Evolutionary conservation across 2,113 vertebrate genomes (phyloP), one percentile per base, ranked within the genome.

Genomic region (Tauraco erythrolophus): DNA sequence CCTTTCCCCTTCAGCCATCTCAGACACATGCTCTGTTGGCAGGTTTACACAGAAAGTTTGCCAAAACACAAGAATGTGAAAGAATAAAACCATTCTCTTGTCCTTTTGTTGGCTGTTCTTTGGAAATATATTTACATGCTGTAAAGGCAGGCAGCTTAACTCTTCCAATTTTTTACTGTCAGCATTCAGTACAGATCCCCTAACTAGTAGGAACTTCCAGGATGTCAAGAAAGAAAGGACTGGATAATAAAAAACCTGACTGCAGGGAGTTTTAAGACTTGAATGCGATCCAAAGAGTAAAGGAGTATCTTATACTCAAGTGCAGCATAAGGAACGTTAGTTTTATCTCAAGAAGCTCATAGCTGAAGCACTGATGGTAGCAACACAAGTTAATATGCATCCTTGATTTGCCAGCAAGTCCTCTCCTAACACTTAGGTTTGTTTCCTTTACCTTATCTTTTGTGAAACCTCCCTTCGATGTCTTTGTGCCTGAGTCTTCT

Each of bases 401-500:
- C n/a, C 41, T 19, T 53, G 5, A 57, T 53, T 53, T 69, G 45
- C 9, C 19, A 43, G 39, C 22, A 48, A 0, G 6, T 28, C 27
- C 33, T 19, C 50, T 77, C 31, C 28, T 25, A 85, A 48, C 12
- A 53, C 14, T 8, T 11, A 5, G 18, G 65, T 45, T 87, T 11
- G 1, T 60, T 70, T 87, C 53, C 66, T 91, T 87, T 94, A 98
- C 99, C 99, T 99, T 99, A 93, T 99, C 98, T 94, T 98, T 99
- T 24, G 98, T 99, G 97, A 99, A 99, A 84, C 98, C 98, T 91
- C 96, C 97, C 48, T 97, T 98, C 68, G 97, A 57, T 21, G 97
- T 66, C 93, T 95, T 95, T 87, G 97, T 97, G 76, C 98, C 98
- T n/a, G 86, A 79, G 31, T 98, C 96, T 65, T 98, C 97, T 89